Evolutionary conservation across 2,797 vertebrate species (phyloP), one percentile per base, ranked within the genome.

Genomic region (Sebastes iracundus): DNA sequence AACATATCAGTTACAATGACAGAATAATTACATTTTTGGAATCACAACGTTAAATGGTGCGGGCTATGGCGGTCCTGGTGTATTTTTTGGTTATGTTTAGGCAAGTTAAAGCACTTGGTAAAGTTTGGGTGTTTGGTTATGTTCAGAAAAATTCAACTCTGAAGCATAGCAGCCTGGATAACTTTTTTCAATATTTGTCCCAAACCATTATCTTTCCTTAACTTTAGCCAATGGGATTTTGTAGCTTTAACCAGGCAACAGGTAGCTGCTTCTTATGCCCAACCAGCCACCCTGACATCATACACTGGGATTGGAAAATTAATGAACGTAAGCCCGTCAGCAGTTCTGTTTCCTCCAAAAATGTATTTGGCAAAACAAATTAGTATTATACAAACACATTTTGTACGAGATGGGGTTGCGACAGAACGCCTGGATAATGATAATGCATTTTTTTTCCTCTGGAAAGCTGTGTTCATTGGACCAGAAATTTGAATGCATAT

Each of bases 401-500:
- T 42, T 30, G 22, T 13, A n/a, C 22, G 16, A 35, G 22, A 65
- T 30, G 8, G 7, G 28, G 25, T 42, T 30, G 33, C 8, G 3
- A 28, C 23, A 35, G 28, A 25, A 18, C 1, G 1, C 27, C 38
- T 58, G 23, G 35, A 65, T 65, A 60, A 28, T 53, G 4, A 68
- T 70, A 46, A 22, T 22, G 2, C 16, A 6, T 27, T 20, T 33
- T 56, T 35, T 35, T 66, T 23, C 18, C 28, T 23, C 27, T 28
- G 25, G 22, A 83, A 83, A 75, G 22, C 16, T 32, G 52, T 79
- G 71, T 73, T 82, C 58, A 77, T 69, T 66, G 58, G 63, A 81
- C 32, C 33, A 68, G 13, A 78, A 25, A 75, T 68, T 65, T 22
- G 1, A 65, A 76, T 72, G 35, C 65, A 59, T 63, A 62, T 68